Percentiles rank a stretch among this genome's conserved stretches.
Evolutionary conservation across 2,888 invertebrate species (phyloP).

Genomic region (Cyclophora punctaria): DNA sequence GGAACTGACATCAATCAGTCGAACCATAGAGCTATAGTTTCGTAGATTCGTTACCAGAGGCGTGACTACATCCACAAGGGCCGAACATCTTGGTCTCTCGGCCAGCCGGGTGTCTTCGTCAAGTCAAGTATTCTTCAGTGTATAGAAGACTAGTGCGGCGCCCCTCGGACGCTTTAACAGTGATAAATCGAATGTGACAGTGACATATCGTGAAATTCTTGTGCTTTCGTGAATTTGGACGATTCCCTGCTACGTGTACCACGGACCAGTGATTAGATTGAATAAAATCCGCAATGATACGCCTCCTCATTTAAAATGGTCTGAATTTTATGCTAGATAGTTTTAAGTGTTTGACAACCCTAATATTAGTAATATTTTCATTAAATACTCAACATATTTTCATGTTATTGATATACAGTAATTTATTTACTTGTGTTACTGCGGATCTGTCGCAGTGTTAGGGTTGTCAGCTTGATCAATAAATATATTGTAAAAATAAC

Average conservation of each 20-base stretch:
- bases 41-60: no score
- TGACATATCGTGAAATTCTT: neutral
- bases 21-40: no score
- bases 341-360: slow-evolving; percentile 1
- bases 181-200: slow-evolving; percentile 8
- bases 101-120: no score
- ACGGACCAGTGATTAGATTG: no score
- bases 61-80: no score
- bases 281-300: neutral
- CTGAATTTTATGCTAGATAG: neutral
- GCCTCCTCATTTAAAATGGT: neutral
- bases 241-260: no score
- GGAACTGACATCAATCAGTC: no score
- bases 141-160: no score
- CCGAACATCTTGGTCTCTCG: no score
- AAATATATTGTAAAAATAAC: neutral
- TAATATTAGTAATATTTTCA: slow-evolving; percentile 1
- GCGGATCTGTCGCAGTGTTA: neutral
- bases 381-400: neutral
- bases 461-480: slow-evolving; percentile 5
- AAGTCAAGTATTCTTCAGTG: no score
- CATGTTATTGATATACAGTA: no score
- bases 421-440: no score
- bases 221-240: slow-evolving; percentile 2
- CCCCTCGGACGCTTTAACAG: slow-evolving; percentile 2